phyloP scores from a whole-genome alignment of 2,888 invertebrate species.

The Teleogryllus oceanicus region DNA sequence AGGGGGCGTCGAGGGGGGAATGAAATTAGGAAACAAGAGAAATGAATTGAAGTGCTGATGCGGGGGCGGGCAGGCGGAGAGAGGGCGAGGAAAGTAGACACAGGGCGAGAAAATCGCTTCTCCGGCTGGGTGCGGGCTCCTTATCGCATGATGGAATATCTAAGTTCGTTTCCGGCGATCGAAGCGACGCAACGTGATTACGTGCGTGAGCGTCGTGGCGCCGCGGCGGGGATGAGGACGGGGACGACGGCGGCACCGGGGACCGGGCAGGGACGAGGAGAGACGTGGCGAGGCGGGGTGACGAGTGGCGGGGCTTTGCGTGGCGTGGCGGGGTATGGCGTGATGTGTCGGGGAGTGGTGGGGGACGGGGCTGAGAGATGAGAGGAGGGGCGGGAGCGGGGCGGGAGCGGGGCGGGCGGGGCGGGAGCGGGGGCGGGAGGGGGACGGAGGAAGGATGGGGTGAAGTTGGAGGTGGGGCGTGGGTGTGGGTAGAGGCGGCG shows the following conservation, averaged over 20 bases:
- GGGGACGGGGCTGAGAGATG: too few relatives aligned
- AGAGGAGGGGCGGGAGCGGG: too few relatives aligned
- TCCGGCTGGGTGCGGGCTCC: background rate
- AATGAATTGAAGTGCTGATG: conserved; percentile 18
- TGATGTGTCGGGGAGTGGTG: background rate
- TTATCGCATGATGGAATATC: conserved; percentile 9
- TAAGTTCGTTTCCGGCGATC: conserved; percentile 9
- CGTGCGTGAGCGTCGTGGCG: background rate
- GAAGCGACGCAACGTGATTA: conserved; percentile 6
- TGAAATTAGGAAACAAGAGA: conserved; percentile 10
- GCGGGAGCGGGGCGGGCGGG: too few relatives aligned
- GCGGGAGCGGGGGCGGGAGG: too few relatives aligned
- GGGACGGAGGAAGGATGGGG: too few relatives aligned
- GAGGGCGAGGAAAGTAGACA: background rate
- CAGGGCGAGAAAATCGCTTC: background rate
- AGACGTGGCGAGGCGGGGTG: background rate
- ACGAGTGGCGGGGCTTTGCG: too few relatives aligned
- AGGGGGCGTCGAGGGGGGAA: background rate
- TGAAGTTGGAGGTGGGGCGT: too few relatives aligned
- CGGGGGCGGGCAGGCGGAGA: background rate
- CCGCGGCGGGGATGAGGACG: background rate
- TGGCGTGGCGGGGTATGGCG: background rate
- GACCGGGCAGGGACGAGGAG: background rate
- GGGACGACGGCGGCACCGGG: background rate
- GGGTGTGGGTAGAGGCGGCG: too few relatives aligned